These are phyloP conservation scores for Callipepla californica DNA, from an alignment of 2,113 vertebrate genomes.

Conservation along the genomic window DNA sequence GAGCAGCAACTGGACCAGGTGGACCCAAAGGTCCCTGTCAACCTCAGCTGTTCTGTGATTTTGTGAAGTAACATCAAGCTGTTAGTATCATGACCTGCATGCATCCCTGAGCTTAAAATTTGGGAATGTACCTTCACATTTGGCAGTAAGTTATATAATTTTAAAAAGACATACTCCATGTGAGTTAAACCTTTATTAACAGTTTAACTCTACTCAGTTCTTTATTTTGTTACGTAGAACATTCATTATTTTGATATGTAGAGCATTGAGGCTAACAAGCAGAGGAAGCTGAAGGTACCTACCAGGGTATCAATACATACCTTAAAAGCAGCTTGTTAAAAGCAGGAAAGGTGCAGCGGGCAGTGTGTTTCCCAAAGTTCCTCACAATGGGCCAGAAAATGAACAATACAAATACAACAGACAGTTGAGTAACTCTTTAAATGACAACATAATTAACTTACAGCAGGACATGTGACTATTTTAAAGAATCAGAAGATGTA, in stretches of 20 bases:
- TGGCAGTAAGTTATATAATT: neutral
- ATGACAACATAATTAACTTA: neutral
- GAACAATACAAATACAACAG: neutral
- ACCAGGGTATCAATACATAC: neutral
- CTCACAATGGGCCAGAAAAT: neutral
- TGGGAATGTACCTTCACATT: neutral
- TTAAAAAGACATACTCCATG: neutral
- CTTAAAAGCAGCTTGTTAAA: neutral
- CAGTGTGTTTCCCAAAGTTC: neutral
- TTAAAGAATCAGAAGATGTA: neutral
- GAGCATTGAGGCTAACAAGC: neutral
- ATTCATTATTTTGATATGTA: neutral
- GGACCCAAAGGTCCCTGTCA: neutral
- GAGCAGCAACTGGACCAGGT: neutral
- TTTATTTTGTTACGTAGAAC: neutral
- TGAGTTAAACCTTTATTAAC: neutral
- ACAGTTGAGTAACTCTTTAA: slow-evolving; percentile 4
- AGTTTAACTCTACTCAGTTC: neutral
- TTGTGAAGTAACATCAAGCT: neutral
- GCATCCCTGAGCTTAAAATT: neutral
- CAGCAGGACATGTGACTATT: neutral
- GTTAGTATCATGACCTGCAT: neutral
- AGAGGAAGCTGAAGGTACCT: neutral
- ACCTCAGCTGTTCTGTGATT: neutral
- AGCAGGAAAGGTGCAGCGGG: neutral